Base-by-base conservation (phyloP, 2,888 invertebrate genomes). In the Helobdella robusta region DNA sequence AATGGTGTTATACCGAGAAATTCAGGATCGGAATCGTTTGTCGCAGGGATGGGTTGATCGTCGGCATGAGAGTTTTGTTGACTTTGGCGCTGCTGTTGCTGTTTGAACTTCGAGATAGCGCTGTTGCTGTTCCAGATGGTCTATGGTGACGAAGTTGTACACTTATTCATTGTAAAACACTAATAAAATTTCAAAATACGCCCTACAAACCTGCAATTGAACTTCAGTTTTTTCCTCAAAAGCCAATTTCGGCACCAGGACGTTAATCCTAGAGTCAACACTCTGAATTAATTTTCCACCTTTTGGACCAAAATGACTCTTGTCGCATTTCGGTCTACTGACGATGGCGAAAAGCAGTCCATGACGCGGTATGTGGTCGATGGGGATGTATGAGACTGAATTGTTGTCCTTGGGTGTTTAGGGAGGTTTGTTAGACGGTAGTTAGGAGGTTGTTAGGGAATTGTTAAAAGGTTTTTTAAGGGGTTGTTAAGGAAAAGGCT, bases 241-340 rank as follows among this genome's bases (percentile, higher is more conserved):
- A 56, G 56, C 20, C 28, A 30, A 30, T 20, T 56, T 56, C 28
- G 25, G 56, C 20, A 56, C 56, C 28, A 56, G 30, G 5, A 56
- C 56, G 32, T n/a, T 32, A 56, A 56, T 56, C 32, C 56, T 8
- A n/a, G 25, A n/a, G 18, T 56, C 56, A 25, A 56, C 28, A 30
- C 56, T 32, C 5, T 56, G 56, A 56, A 28, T n/a, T 32, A 56
- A n/a, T 56, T 56, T 56, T 30, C 56, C 56, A 56, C 56, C 56
- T 56, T 32, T 56, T n/a, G 56, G 56, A n/a, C 56, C 56, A 56
- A 56, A 56, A 1, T 30, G 2, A 2, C 56, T 32, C 28, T 20
- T 56, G 32, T 56, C 56, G 18, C 32, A 32, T 56, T 30, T 56
- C 32, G 56, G 56, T 30, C 56, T 56, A 32, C 56, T 56, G 56